Evolutionary conservation across 2,888 invertebrate genomes (phyloP).

Genomic region (Baccha elongata): DNA sequence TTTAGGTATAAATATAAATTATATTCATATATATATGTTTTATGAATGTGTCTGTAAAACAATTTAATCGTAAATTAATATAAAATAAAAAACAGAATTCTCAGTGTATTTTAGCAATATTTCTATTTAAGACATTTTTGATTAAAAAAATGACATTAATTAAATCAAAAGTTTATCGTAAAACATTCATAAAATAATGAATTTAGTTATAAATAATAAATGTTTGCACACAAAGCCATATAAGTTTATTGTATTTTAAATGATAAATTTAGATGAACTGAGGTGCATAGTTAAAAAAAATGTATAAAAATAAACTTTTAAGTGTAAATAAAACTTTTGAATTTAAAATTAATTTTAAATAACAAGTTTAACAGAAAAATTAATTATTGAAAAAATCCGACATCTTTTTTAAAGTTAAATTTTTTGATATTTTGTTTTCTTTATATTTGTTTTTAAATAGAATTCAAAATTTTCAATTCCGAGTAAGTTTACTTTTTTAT

Average conservation of each 20-base stretch:
- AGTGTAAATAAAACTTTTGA: slow-evolving; percentile 56
- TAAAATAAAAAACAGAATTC: slow-evolving; percentile 42
- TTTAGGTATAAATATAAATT: slow-evolving; percentile 21
- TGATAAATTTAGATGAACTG: too few species aligned
- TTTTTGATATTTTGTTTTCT: too few species aligned
- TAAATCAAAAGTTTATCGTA: slow-evolving; percentile 31
- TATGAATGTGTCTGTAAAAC: slow-evolving; percentile 51
- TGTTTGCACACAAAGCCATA: not conserved
- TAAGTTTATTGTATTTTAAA: not conserved
- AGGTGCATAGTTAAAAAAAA: slow-evolving; percentile 5
- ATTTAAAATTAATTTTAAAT: not conserved
- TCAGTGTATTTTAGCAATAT: slow-evolving; percentile 75
- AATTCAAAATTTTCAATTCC: too few species aligned
- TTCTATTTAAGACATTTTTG: slow-evolving; percentile 64
- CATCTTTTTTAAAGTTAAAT: too few species aligned
- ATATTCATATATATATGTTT: slow-evolving; percentile 39
- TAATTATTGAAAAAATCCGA: too few species aligned
- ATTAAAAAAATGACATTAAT: slow-evolving; percentile 21
- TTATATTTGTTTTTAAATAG: too few species aligned
- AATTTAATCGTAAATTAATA: slow-evolving; percentile 61
- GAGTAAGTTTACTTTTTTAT: too few species aligned
- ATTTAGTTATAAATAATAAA: slow-evolving; percentile 15
- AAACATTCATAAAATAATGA: slow-evolving; percentile 24
- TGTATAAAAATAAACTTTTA: slow-evolving; percentile 19
- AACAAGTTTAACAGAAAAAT: too few species aligned